These are phyloP conservation scores for Zoanthus sansibaricus DNA, from an alignment of 92 coral and sea anemone genomes.

Conservation along the genomic window DNA sequence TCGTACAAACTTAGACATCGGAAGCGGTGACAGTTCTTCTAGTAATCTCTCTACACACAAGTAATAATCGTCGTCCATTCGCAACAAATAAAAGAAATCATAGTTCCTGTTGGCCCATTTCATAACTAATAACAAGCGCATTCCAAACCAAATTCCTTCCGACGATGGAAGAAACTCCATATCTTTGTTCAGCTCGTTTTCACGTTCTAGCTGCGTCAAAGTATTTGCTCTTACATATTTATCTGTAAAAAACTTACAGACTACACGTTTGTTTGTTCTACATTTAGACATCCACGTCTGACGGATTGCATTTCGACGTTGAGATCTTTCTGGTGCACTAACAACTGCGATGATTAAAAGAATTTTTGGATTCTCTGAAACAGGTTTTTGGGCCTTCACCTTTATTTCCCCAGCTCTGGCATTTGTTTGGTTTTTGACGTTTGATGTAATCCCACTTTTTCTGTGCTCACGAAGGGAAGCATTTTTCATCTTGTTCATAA, in stretches of 20 bases:
- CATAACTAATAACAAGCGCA: slow-evolving; percentile 28
- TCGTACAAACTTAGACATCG: slow-evolving; percentile 9
- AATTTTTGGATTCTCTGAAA: neutral
- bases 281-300: slow-evolving; percentile 41
- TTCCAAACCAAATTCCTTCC: slow-evolving; percentile 37
- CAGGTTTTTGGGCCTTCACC: neutral
- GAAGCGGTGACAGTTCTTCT: slow-evolving; percentile 1
- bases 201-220: slow-evolving; percentile 2
- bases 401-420: neutral
- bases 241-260: slow-evolving; percentile 43
- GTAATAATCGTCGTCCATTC: slow-evolving; percentile 36
- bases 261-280: slow-evolving; percentile 7
- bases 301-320: slow-evolving; percentile 31
- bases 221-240: neutral
- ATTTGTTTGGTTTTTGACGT: neutral
- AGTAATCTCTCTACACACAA: slow-evolving; percentile 28
- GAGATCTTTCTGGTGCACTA: slow-evolving; percentile 24
- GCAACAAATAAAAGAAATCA: slow-evolving; percentile 13
- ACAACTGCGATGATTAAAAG: slow-evolving; percentile 27
- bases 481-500: neutral
- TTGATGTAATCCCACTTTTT: neutral
- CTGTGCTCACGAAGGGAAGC: neutral
- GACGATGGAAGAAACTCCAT: slow-evolving; percentile 37
- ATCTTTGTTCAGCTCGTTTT: slow-evolving; percentile 21
- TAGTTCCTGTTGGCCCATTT: slow-evolving; percentile 38